Conservation (phyloP, 2,113 vertebrate genomes). For the Bombycilla garrulus region DNA sequence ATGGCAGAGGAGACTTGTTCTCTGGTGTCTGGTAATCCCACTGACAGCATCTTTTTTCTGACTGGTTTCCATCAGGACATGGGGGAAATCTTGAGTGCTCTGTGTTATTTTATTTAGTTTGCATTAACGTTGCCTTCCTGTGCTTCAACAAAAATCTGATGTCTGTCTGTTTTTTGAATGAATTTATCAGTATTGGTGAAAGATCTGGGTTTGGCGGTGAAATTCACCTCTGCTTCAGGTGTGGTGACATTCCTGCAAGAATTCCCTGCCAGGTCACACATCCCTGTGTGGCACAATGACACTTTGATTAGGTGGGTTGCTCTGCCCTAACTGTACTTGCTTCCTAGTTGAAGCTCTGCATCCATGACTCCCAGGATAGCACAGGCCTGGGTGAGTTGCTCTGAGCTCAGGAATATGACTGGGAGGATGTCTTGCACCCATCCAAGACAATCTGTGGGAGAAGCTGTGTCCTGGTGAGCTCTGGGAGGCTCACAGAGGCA, state of each 20-base stretch:
- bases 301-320: background rate
- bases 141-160: background rate
- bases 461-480: background rate
- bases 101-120: background rate
- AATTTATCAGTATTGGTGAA: background rate
- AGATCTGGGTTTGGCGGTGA: background rate
- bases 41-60: background rate
- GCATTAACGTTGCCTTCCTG: background rate
- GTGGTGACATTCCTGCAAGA: accelerated
- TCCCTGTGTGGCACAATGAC: background rate
- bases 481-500: background rate
- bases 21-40: background rate
- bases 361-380: background rate
- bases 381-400: background rate
- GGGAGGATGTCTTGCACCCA: background rate
- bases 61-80: background rate
- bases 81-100: background rate
- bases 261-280: accelerated
- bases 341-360: background rate
- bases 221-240: background rate
- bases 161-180: background rate
- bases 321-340: background rate
- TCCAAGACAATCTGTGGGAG: background rate
- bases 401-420: accelerated
- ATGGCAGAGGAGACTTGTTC: background rate